phyloP scores from a whole-genome alignment of 2,113 vertebrate species.

The Chiloscyllium plagiosum region DNA sequence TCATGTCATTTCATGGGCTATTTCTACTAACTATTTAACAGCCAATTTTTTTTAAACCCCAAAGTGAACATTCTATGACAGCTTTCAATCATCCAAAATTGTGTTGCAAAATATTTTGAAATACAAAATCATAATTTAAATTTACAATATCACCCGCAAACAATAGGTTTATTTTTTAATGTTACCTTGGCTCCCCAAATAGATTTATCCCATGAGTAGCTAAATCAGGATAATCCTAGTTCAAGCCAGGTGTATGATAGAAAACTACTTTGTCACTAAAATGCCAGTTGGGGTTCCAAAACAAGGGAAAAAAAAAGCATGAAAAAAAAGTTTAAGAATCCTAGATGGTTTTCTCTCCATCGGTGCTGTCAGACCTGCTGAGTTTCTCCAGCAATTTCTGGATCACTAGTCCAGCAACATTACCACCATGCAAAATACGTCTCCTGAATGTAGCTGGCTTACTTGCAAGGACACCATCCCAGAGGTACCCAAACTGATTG shows the following conservation, averaged over 20 bases:
- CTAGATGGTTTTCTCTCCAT: no score
- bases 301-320: not conserved
- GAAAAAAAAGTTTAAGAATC: not conserved
- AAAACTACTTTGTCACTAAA: not conserved
- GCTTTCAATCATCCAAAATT: not conserved
- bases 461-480: no score
- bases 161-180: not conserved
- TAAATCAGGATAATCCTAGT: not conserved
- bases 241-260: not conserved
- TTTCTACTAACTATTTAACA: not conserved
- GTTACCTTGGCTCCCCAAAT: not conserved
- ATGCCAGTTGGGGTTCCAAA: not conserved
- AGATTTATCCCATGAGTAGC: not conserved
- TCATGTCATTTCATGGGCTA: not conserved
- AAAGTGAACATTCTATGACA: not conserved
- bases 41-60: not conserved
- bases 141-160: not conserved
- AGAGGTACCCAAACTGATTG: no score
- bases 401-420: no score
- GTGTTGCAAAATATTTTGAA: not conserved
- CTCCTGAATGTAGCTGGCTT: no score
- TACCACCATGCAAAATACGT: no score
- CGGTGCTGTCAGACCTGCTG: no score
- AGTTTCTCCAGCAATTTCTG: no score
- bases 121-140: not conserved